Evolutionary conservation across 2,113 vertebrate species (phyloP), one percentile per base, ranked within the genome.

Genomic region (Narcine bancroftii): DNA sequence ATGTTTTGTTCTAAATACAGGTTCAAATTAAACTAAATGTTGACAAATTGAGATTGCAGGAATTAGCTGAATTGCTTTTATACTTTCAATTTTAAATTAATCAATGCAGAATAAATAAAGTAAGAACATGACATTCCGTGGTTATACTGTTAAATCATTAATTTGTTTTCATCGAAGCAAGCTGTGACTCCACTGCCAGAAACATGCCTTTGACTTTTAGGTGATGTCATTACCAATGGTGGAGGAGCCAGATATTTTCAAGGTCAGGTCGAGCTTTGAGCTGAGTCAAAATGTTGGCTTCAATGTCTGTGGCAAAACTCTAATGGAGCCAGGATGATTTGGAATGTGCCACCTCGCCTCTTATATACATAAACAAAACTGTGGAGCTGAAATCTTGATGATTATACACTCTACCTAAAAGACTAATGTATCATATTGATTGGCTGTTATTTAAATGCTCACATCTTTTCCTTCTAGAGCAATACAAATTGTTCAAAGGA

Each of bases 261-360:
- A 69, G 89, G 89, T 91, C 89, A 91, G 26, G 89, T 4, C n/a
- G 39, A 45, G 89, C 89, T 39, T 91, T 47, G 63, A 91, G 65
- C 60, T 71, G 21, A 66, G 89, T 69, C 89, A 69, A 69, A 39
- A 91, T 45, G 42, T 69, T 91, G 89, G 89, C 89, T 91, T 66
- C 56, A 24, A 33, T 89, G 21, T 89, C 60, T 66, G 39, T 26
- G 39, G 87, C 89, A 69, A 33, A 91, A 45, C 7, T 13, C 33
- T 9, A 17, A 7, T 6, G 19, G 53, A 4, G 53, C 81, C 89
- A 69, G 45, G 56, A 29, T 69, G 89, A 91, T 69, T 69, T 69
- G 89, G 63, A 91, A 69, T 36, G 33, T 39, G 45, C 63, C 89
- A 45, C 36, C 24, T 91, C 87, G 69, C 63, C 89, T 91, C 69